phyloP scores from a whole-genome alignment of 2,888 invertebrate genomes.

The Eupithecia insigniata region DNA sequence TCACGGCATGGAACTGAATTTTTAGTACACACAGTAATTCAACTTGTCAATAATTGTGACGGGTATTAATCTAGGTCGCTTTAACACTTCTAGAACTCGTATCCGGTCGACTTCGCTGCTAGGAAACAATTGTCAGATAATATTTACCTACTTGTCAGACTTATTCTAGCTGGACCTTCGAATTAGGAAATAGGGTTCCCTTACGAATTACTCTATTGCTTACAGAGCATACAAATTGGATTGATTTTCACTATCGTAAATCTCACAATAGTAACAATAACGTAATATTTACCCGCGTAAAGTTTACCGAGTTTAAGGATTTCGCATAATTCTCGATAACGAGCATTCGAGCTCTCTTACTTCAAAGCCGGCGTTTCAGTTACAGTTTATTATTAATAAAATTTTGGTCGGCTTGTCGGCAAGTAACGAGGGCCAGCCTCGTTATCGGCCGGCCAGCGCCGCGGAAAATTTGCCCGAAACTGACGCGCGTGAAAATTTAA shows the following conservation, averaged over 20 bases:
- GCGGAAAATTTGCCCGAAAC: conserved; percentile 84
- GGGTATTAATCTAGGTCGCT: not conserved
- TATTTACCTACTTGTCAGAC: not conserved
- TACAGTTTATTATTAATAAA: conserved; percentile 84
- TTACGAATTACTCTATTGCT: not conserved
- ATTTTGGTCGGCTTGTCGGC: conserved; percentile 74
- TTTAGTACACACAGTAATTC: not conserved
- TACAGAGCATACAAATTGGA: not conserved
- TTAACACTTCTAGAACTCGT: not conserved
- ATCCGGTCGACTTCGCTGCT: not conserved
- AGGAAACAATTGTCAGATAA: not conserved
- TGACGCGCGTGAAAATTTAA: conserved; percentile 85
- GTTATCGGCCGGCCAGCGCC: conserved; percentile 79
- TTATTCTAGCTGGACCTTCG: not conserved
- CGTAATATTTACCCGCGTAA: conserved; percentile 44
- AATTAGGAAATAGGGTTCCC: not conserved
- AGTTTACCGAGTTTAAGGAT: conserved; percentile 62
- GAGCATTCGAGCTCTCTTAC: conserved; percentile 79
- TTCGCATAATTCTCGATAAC: conserved; percentile 81
- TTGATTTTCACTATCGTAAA: conserved; percentile 9
- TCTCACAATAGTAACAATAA: conserved; percentile 40
- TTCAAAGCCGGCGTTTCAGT: conserved; percentile 81
- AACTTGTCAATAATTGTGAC: not conserved
- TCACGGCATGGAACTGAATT: not conserved
- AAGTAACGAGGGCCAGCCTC: conserved; percentile 72